Conservation (phyloP, 2,797 vertebrate species). For the Sebastes paucispinis region DNA sequence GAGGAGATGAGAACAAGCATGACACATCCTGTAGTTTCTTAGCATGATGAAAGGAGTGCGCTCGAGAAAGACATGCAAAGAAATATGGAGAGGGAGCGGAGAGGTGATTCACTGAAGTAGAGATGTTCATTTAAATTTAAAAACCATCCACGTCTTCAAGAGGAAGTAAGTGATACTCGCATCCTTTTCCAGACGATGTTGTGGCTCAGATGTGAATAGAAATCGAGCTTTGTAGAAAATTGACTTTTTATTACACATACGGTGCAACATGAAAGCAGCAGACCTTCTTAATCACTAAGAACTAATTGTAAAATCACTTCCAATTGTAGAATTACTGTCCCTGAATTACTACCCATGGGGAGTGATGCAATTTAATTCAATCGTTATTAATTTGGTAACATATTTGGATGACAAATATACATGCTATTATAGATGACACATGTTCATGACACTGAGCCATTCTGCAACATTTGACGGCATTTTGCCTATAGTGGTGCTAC, state of each 20-base stretch:
- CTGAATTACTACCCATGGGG: neutral
- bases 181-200: slow-evolving; percentile 2
- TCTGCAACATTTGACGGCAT: neutral
- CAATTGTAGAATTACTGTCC: neutral
- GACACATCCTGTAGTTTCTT: slow-evolving; percentile 37
- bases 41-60: slow-evolving; percentile 18
- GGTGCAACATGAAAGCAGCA: neutral
- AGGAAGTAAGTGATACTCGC: neutral
- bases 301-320: neutral
- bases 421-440: neutral
- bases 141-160: slow-evolving; percentile 19
- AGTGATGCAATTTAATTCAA: neutral
- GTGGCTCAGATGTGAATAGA: slow-evolving; percentile 6
- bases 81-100: neutral
- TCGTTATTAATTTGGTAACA: neutral
- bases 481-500: too few relatives aligned
- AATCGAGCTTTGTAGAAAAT: slow-evolving; percentile 9
- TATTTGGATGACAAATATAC: neutral
- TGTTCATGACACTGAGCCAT: neutral
- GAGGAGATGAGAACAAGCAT: slow-evolving; percentile 6
- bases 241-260: neutral
- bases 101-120: slow-evolving; percentile 39
- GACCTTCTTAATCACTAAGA: neutral
- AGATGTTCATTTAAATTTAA: slow-evolving; percentile 36
- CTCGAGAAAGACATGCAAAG: slow-evolving; percentile 1